Conservation (phyloP, 2,888 invertebrate genomes). For the Tridacna gigas region DNA sequence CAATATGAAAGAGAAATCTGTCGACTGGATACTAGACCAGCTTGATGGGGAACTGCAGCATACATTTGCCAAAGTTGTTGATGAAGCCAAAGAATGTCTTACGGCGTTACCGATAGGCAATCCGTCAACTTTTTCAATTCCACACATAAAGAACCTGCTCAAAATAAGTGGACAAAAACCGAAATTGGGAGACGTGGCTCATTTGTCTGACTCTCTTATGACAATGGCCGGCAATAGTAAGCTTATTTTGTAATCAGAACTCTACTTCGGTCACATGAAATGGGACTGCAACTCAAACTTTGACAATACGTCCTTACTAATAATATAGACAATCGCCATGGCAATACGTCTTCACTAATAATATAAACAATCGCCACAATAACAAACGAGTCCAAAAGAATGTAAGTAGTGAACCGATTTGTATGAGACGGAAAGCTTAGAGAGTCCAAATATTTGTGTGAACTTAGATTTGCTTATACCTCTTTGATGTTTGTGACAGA, state of each 20-base stretch:
- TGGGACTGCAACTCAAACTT: too few relatives aligned
- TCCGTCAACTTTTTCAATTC: conserved; percentile 33
- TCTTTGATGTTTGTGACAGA: too few relatives aligned
- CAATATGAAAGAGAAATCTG: conserved; percentile 45
- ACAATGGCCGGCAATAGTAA: conserved; percentile 46
- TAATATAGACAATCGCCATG: too few relatives aligned
- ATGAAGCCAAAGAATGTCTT: conserved; percentile 17
- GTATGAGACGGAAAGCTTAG: too few relatives aligned
- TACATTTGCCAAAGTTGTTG: conserved; percentile 18
- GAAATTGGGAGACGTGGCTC: conserved; percentile 40
- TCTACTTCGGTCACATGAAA: too few relatives aligned
- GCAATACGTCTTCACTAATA: too few relatives aligned
- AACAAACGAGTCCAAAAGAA: too few relatives aligned
- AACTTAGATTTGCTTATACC: too few relatives aligned
- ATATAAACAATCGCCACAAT: too few relatives aligned
- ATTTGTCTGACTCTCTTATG: conserved; percentile 40
- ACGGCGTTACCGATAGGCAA: conserved; percentile 37
- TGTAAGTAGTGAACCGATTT: too few relatives aligned
- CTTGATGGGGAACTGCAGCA: conserved; percentile 18
- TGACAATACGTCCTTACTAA: too few relatives aligned
- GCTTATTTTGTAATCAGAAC: neutral
- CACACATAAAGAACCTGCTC: conserved; percentile 35
- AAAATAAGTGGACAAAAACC: conserved; percentile 33
- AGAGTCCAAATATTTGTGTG: too few relatives aligned
- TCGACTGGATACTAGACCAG: conserved; percentile 49